These are phyloP conservation scores for Shargacucullia verbasci DNA, from an alignment of 2,888 invertebrate species.

Conservation along the genomic window DNA sequence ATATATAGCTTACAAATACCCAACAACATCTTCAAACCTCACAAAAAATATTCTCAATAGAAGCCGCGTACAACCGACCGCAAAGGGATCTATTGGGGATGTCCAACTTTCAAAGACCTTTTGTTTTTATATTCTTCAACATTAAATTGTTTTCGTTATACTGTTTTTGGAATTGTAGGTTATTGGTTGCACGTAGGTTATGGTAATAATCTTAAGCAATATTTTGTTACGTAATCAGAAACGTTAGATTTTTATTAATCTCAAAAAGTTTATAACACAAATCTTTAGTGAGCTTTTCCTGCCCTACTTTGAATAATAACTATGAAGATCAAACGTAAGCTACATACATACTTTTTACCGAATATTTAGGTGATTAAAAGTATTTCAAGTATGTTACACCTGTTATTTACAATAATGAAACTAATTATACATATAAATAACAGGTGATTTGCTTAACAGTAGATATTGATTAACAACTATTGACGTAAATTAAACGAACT, in stretches of 20 bases:
- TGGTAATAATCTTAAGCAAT: no score
- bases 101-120: conserved; percentile 61
- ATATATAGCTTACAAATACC: conserved; percentile 64
- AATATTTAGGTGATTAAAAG: no score
- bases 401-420: neutral
- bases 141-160: conserved; percentile 39
- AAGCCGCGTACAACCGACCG: conserved; percentile 61
- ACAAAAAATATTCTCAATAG: conserved; percentile 70
- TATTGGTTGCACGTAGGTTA: neutral
- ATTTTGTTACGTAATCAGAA: no score
- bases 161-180: conserved; percentile 18
- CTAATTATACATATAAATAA: no score
- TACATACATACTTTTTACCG: neutral
- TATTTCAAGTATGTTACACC: no score
- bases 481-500: neutral
- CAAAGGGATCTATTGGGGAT: conserved; percentile 65
- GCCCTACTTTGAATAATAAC: conserved; percentile 1
- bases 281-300: conserved; percentile 15
- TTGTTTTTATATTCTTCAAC: conserved; percentile 58
- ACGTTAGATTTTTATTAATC: no score
- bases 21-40: conserved; percentile 59
- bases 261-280: conserved; percentile 1
- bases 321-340: neutral
- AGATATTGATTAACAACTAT: neutral
- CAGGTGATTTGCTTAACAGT: neutral